These are phyloP conservation scores for Sylvietta virens DNA, from an alignment of 2,113 vertebrate species.

Conservation along the genomic window DNA sequence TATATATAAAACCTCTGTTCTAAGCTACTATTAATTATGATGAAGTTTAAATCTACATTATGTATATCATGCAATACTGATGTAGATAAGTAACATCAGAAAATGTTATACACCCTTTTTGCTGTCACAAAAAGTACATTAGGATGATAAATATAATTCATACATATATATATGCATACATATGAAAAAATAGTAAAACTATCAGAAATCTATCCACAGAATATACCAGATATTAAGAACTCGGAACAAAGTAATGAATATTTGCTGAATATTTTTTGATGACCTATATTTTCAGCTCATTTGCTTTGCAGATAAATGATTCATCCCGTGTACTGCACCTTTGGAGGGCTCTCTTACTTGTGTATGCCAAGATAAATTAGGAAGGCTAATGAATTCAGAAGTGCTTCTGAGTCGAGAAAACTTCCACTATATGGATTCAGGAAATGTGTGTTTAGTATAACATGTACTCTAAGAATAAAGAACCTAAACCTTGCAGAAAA, in stretches of 20 bases:
- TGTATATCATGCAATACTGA: background rate
- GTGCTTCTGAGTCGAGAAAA: background rate
- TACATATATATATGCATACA: background rate
- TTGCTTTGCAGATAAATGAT: conserved; percentile 33
- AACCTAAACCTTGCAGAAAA: background rate
- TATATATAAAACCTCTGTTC: background rate
- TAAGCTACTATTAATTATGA: background rate
- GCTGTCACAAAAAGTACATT: background rate
- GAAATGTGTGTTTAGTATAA: background rate
- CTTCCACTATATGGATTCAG: background rate
- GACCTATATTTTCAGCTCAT: background rate
- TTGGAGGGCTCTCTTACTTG: background rate
- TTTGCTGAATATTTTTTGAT: background rate
- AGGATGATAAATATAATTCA: background rate
- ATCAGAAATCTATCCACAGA: background rate
- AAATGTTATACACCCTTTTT: background rate
- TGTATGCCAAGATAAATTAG: background rate
- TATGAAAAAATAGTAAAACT: background rate
- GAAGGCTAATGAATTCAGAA: background rate
- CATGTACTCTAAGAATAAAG: background rate
- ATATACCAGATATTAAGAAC: background rate
- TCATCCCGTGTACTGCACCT: background rate
- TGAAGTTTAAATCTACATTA: background rate
- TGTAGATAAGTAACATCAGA: background rate
- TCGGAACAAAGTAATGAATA: background rate